These are phyloP conservation scores for Drosophila albomicans DNA, from an alignment of 1,140 invertebrate genomes.

Conservation along the genomic window DNA sequence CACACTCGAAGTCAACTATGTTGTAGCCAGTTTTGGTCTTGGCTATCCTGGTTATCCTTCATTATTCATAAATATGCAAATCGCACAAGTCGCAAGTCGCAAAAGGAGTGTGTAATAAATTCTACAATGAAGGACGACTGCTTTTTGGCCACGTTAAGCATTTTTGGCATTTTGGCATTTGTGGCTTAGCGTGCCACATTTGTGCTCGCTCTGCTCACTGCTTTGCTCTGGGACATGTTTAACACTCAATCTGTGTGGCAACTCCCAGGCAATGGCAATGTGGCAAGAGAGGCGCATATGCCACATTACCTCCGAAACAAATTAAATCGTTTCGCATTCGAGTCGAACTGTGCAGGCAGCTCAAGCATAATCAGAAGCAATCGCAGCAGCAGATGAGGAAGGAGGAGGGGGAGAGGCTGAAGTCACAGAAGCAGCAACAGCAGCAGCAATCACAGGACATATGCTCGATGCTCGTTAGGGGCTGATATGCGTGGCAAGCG, in stretches of 20 bases:
- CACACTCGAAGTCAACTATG: conserved; percentile 8
- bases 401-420: no score
- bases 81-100: conserved; percentile 16
- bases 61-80: conserved; percentile 84
- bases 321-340: conserved; percentile 78
- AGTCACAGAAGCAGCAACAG: background rate
- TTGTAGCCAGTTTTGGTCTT: conserved; percentile 29
- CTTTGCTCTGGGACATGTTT: conserved; percentile 52
- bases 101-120: conserved; percentile 66
- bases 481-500: conserved; percentile 59
- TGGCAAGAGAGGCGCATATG: conserved; percentile 47
- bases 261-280: conserved; percentile 33
- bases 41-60: conserved; percentile 68
- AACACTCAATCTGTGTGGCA: conserved; percentile 78
- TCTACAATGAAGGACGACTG: conserved; percentile 35
- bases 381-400: background rate
- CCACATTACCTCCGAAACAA: conserved; percentile 80
- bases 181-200: background rate
- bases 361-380: conserved; percentile 44
- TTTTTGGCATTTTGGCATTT: conserved; percentile 5
- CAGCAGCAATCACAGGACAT: conserved; percentile 26
- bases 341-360: conserved; percentile 48
- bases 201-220: background rate
- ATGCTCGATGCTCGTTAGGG: conserved; percentile 65
- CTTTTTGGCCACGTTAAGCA: conserved; percentile 20